Percentiles rank a stretch among this genome's conserved stretches.
phyloP scores from a whole-genome alignment of 2,888 invertebrate species.

The Lithosia quadra region DNA sequence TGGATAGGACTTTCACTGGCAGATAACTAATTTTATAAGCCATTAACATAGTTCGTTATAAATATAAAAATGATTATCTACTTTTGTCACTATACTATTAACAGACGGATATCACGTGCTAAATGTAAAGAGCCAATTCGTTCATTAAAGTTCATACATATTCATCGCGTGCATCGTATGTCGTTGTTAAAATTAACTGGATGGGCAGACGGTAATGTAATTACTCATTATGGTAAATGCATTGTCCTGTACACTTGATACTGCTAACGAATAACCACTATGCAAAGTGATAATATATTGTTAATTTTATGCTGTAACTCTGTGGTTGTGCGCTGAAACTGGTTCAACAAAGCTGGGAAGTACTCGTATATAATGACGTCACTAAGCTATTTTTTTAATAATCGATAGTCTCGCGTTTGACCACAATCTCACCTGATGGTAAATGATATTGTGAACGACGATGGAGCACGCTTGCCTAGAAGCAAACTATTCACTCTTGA shows the following conservation, averaged over 20 bases:
- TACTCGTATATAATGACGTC: background rate
- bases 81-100: background rate
- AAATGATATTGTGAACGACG: no score
- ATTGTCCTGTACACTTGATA: conserved; percentile 34
- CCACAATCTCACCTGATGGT: no score
- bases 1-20: no score
- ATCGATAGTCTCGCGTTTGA: no score
- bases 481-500: no score
- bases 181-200: conserved; percentile 13
- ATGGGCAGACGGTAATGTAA: conserved; percentile 19
- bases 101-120: background rate
- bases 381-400: no score
- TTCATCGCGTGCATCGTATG: conserved; percentile 2
- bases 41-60: no score
- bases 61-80: no score
- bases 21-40: no score
- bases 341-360: background rate
- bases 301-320: background rate
- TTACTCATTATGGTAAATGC: conserved; percentile 16
- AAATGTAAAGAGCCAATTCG: background rate
- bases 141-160: conserved; percentile 8
- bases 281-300: conserved; percentile 7
- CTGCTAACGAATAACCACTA: conserved; percentile 31
- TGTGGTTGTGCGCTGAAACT: background rate
- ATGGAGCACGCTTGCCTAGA: no score